Conservation (phyloP, 2,797 vertebrate species). For the Ibycter americanus region DNA sequence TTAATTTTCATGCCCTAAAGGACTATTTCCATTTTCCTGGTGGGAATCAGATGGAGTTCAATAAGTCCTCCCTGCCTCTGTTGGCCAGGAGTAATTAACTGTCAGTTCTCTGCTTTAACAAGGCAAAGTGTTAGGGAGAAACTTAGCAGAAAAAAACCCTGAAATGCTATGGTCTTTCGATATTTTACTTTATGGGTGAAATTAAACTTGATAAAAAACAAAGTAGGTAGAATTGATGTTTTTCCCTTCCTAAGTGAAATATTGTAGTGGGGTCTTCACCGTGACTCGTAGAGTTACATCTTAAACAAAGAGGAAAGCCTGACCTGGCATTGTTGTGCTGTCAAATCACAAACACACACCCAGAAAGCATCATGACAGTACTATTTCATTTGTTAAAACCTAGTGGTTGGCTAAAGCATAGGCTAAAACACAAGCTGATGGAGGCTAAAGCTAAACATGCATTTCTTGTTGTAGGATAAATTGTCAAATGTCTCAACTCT, state of each 20-base stretch:
- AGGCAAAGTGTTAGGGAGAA: not conserved
- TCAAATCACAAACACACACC: not conserved
- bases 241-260: not conserved
- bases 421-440: not conserved
- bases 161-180: not conserved
- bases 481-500: not conserved
- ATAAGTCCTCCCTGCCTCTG: not conserved
- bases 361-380: not conserved
- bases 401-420: not conserved
- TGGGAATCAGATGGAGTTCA: not conserved
- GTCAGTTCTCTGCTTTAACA: not conserved
- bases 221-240: not conserved
- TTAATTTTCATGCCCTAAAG: not conserved
- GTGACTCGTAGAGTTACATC: not conserved
- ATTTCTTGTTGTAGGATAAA: not conserved
- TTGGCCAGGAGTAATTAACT: not conserved
- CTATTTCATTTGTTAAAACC: not conserved
- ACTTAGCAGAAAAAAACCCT: not conserved
- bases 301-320: not conserved
- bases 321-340: not conserved
- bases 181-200: not conserved
- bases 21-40: not conserved
- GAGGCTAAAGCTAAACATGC: not conserved
- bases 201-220: not conserved
- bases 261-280: not conserved